Evolutionary conservation across 1,140 invertebrate genomes (phyloP).

Genomic region (Parapsyche elsis): DNA sequence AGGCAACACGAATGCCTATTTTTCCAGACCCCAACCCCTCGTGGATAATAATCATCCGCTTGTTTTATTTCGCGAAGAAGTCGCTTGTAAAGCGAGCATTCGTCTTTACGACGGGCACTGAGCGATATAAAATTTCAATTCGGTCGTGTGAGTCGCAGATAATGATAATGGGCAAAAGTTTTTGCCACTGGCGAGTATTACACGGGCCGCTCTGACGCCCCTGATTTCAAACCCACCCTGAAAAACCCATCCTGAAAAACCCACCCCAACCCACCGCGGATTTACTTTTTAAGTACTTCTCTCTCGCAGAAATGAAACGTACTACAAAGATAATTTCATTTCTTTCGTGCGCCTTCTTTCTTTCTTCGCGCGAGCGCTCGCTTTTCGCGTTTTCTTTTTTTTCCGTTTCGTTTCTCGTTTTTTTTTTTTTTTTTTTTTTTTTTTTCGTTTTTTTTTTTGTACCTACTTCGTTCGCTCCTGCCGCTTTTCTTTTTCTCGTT

Average conservation of each 20-base stretch:
- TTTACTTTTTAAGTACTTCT: slow-evolving; percentile 56
- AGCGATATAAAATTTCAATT: slow-evolving; percentile 57
- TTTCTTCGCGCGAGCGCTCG: slow-evolving; percentile 5
- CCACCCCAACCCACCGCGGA: slow-evolving; percentile 22
- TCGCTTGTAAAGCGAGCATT: slow-evolving; percentile 47
- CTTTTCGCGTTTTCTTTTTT: slow-evolving; percentile 11
- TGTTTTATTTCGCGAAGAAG: slow-evolving; percentile 52
- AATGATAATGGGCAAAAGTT: slow-evolving; percentile 55
- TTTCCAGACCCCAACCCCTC: neutral
- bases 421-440: slow-evolving; percentile 43
- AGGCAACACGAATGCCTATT: neutral
- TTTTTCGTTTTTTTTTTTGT: slow-evolving; percentile 42
- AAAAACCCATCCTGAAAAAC: neutral
- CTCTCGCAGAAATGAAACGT: slow-evolving; percentile 52
- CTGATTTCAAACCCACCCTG: neutral
- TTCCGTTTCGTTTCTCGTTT: slow-evolving; percentile 39
- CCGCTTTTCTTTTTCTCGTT: slow-evolving; percentile 40
- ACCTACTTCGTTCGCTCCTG: neutral
- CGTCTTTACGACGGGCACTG: slow-evolving; percentile 46
- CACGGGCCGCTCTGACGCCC: neutral
- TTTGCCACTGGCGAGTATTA: slow-evolving; percentile 29
- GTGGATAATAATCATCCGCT: slow-evolving; percentile 31
- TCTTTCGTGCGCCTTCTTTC: slow-evolving; percentile 36
- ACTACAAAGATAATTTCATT: slow-evolving; percentile 56
- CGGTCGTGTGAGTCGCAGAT: slow-evolving; percentile 52